These are phyloP conservation scores for Luperina nickerlii DNA, from an alignment of 2,888 invertebrate species.

Conservation along the genomic window DNA sequence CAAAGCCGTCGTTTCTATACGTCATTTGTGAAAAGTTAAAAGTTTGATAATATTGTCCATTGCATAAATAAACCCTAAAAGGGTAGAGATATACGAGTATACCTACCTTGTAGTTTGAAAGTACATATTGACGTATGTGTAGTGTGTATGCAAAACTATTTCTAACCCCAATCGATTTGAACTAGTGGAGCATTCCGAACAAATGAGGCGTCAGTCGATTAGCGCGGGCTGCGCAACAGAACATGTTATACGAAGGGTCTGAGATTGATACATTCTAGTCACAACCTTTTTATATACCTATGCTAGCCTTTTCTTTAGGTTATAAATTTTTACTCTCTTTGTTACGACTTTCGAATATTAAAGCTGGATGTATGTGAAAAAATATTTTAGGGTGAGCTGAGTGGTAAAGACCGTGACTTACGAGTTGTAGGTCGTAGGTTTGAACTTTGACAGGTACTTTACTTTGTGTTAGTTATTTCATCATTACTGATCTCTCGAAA, in stretches of 20 bases:
- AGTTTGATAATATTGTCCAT: not conserved
- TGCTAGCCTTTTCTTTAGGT: not conserved
- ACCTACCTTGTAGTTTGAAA: not conserved
- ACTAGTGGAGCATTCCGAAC: not conserved
- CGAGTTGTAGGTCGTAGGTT: too few relatives aligned
- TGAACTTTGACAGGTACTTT: too few relatives aligned
- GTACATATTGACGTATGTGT: not conserved
- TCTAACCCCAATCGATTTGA: not conserved
- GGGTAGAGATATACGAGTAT: not conserved
- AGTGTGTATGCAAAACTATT: not conserved
- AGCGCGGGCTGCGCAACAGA: not conserved
- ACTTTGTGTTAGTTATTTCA: too few relatives aligned
- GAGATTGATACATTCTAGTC: not conserved
- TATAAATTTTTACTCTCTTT: not conserved
- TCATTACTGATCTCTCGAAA: too few relatives aligned
- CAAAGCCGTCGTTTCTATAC: too few relatives aligned
- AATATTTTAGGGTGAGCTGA: not conserved
- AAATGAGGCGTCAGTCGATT: constrained; percentile 36
- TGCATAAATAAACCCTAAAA: not conserved
- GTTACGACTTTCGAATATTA: not conserved
- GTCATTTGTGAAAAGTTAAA: not conserved
- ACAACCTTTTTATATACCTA: not conserved
- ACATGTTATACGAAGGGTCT: not conserved
- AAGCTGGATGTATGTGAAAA: not conserved
- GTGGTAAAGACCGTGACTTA: too few relatives aligned